These are phyloP conservation scores for Malacoraja senta DNA, from an alignment of 2,797 vertebrate genomes.

Conservation along the genomic window DNA sequence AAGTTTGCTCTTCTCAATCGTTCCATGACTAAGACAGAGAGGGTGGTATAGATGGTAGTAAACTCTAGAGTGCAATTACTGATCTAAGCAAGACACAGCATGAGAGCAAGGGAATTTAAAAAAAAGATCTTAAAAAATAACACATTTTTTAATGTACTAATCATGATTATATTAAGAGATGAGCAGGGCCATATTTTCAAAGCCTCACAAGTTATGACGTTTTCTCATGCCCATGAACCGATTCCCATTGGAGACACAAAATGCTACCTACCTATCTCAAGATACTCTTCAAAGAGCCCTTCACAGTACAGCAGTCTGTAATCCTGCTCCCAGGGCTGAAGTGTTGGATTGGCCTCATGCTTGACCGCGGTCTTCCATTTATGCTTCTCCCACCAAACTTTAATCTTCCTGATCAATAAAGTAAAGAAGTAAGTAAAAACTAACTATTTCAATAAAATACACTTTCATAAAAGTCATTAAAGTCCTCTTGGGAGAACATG, in stretches of 20 bases:
- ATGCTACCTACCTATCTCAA: conserved; percentile 50
- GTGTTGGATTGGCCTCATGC: neutral
- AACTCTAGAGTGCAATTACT: too few relatives aligned
- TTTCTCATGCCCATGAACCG: neutral
- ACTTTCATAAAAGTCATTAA: too few relatives aligned
- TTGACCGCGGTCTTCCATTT: neutral
- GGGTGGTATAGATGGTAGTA: too few relatives aligned
- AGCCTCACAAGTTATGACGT: neutral
- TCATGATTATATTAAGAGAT: neutral
- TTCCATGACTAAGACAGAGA: too few relatives aligned
- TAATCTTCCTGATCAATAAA: conserved; percentile 46
- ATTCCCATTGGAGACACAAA: neutral
- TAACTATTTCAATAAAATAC: neutral
- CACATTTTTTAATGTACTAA: neutral
- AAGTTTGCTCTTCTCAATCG: neutral
- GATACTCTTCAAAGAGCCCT: conserved; percentile 49
- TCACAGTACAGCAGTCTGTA: conserved; percentile 46
- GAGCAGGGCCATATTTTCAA: neutral
- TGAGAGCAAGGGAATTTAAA: neutral
- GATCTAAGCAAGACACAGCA: neutral
- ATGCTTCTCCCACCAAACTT: conserved; percentile 47
- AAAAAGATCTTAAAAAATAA: neutral
- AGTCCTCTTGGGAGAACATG: too few relatives aligned
- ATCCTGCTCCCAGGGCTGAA: conserved; percentile 45
- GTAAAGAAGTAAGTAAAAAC: neutral